Evolutionary conservation across 92 coral and sea anemone genomes (phyloP).

Genomic region (Paragorgia papillata): DNA sequence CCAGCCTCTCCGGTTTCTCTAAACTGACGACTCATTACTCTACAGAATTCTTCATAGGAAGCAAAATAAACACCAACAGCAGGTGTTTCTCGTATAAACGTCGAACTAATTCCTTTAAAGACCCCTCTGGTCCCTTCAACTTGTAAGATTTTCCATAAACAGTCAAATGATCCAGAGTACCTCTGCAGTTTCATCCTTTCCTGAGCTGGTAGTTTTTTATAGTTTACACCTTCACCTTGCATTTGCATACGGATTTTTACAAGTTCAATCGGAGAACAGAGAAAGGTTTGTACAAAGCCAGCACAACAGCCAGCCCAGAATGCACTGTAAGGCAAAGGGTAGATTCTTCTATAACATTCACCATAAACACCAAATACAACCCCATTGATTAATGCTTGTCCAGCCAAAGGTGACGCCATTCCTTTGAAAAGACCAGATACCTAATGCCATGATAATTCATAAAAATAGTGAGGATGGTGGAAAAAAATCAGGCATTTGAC

Average conservation of each 20-base stretch:
- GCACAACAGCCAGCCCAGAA: constrained; percentile 78
- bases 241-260: constrained; percentile 90
- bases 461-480: too few relatives aligned
- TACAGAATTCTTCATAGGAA: constrained; percentile 69
- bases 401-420: constrained; percentile 92
- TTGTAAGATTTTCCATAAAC: constrained; percentile 71
- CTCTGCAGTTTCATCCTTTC: constrained; percentile 51
- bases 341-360: constrained; percentile 62
- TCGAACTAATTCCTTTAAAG: constrained; percentile 71
- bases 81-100: constrained; percentile 78
- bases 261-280: constrained; percentile 81
- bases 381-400: constrained; percentile 86
- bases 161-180: constrained; percentile 84
- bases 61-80: constrained; percentile 81
- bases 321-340: constrained; percentile 31
- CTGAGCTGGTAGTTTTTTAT: constrained; percentile 45
- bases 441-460: constrained; percentile 53
- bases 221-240: constrained; percentile 80
- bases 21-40: constrained; percentile 48
- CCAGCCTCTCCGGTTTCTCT: constrained; percentile 55
- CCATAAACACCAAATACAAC: constrained; percentile 91
- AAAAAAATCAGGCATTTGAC: too few relatives aligned
- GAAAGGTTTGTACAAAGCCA: constrained; percentile 73
- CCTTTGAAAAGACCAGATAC: constrained; percentile 89
- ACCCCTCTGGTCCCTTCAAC: constrained; percentile 71